phyloP scores from a whole-genome alignment of 2,888 invertebrate species.

The Torymus auratus region DNA sequence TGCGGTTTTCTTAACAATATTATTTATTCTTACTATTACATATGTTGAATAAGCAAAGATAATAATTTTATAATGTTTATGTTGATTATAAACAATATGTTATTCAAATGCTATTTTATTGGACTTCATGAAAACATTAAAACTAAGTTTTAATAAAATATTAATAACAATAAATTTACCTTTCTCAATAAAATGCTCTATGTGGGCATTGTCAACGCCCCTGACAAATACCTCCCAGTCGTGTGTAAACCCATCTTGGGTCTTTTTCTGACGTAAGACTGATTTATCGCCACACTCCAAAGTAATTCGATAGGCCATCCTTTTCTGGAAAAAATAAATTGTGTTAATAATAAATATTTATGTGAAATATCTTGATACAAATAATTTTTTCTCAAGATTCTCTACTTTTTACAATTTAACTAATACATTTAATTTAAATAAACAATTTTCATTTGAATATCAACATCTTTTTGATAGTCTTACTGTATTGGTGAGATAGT shows the following conservation, averaged over 20 bases:
- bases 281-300: conserved; percentile 96
- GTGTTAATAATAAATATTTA: not conserved
- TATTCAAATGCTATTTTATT: too few species aligned
- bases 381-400: not conserved
- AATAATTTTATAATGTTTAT: conserved; percentile 9
- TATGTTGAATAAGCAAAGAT: not conserved
- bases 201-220: conserved; percentile 91
- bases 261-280: conserved; percentile 86
- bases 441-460: conserved; percentile 22
- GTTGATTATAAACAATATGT: too few species aligned
- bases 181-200: conserved; percentile 94
- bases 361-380: not conserved
- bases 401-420: conserved; percentile 17
- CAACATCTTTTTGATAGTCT: conserved; percentile 42
- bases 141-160: not conserved
- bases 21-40: not conserved
- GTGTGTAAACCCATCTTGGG: conserved; percentile 95
- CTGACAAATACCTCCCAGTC: conserved; percentile 98
- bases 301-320: conserved; percentile 86
- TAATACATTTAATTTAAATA: conserved; percentile 22
- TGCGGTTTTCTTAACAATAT: too few species aligned
- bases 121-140: too few species aligned
- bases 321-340: conserved; percentile 57
- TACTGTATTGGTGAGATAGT: conserved; percentile 18
- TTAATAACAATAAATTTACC: conserved; percentile 61